Evolutionary conservation across 2,797 vertebrate genomes (phyloP).

Genomic region (Lacerta agilis): DNA sequence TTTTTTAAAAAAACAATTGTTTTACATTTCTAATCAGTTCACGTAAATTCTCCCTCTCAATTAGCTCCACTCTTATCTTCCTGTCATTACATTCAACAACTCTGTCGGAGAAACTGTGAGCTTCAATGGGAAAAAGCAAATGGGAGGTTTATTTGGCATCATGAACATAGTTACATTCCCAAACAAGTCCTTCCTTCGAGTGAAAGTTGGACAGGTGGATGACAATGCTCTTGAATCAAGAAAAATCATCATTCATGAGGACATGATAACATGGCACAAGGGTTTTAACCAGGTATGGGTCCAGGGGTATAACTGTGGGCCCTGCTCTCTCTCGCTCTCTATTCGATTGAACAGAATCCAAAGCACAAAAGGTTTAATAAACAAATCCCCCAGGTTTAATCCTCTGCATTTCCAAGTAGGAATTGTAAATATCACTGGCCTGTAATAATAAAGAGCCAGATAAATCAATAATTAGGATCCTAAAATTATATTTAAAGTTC

Average conservation of each 20-base stretch:
- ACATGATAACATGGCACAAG: not conserved
- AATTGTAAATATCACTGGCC: too few species aligned
- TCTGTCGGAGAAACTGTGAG: not conserved
- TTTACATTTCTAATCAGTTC: too few species aligned
- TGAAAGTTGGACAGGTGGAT: not conserved
- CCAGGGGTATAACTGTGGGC: too few species aligned
- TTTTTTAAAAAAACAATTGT: too few species aligned
- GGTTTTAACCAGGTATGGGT: not conserved
- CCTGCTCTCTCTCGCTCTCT: too few species aligned
- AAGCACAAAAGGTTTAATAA: too few species aligned
- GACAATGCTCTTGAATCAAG: not conserved
- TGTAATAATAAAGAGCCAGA: too few species aligned
- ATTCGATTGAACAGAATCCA: too few species aligned
- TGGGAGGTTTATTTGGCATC: not conserved
- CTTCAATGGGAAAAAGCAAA: not conserved
- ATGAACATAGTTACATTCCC: not conserved
- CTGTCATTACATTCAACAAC: slow-evolving; percentile 3
- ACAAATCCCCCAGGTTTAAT: too few species aligned
- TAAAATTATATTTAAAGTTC: too few species aligned
- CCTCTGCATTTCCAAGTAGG: too few species aligned
- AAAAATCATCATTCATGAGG: not conserved
- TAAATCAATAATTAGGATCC: too few species aligned
- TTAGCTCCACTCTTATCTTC: not conserved
- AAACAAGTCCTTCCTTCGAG: not conserved
- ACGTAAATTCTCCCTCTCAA: not conserved